phyloP scores from a whole-genome alignment of 2,113 vertebrate species.

The Xyliphius kryptos region DNA sequence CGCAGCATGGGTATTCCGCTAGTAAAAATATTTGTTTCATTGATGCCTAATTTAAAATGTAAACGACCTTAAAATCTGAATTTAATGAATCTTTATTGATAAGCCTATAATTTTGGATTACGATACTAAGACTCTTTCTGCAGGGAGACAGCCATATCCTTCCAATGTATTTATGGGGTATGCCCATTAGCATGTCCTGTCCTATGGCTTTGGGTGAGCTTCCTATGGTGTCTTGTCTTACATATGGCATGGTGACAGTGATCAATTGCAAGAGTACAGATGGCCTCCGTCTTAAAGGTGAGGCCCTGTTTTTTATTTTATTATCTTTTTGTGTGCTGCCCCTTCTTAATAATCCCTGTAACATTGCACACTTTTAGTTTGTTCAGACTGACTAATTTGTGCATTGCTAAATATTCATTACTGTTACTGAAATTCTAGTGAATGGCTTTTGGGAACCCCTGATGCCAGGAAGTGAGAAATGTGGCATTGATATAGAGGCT shows the following conservation, averaged over 20 bases:
- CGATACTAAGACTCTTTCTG: background rate
- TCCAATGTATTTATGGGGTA: constrained; percentile 35
- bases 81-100: background rate
- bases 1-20: no score
- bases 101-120: background rate
- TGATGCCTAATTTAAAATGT: no score
- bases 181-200: constrained; percentile 41
- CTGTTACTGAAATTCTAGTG: constrained; percentile 25
- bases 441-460: constrained; percentile 38
- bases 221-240: constrained; percentile 33
- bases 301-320: background rate
- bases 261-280: constrained; percentile 5
- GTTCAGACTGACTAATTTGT: no score
- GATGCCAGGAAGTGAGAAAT: constrained; percentile 15
- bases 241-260: constrained; percentile 30
- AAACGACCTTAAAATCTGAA: no score
- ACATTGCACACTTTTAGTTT: no score
- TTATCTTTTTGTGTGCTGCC: background rate
- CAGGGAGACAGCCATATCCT: constrained; percentile 41
- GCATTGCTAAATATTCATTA: no score
- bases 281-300: constrained; percentile 41
- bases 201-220: constrained; percentile 6
- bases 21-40: no score
- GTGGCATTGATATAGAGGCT: constrained; percentile 29
- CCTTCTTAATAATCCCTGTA: no score